These are phyloP conservation scores for Mesorhabditis belari DNA, from an alignment of 2,888 invertebrate species.

Conservation along the genomic window DNA sequence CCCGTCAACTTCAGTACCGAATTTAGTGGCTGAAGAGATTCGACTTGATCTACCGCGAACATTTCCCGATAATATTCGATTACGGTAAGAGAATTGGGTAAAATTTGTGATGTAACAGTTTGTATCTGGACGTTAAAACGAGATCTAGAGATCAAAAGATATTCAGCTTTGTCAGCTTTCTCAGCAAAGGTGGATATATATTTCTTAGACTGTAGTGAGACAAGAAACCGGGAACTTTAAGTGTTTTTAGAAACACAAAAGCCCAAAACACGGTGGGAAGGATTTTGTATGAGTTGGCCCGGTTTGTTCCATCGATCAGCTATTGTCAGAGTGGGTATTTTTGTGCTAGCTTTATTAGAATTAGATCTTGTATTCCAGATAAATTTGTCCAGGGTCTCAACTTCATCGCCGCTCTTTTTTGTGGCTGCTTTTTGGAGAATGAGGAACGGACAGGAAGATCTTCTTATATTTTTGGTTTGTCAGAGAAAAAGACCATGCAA, in stretches of 20 bases:
- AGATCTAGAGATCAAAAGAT: too few relatives aligned
- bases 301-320: constrained; percentile 25
- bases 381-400: neutral
- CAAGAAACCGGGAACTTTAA: too few relatives aligned
- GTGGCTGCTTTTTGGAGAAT: neutral
- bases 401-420: too few relatives aligned
- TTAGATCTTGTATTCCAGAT: too few relatives aligned
- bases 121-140: too few relatives aligned
- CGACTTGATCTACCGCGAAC: constrained; percentile 30
- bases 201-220: too few relatives aligned
- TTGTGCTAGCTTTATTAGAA: too few relatives aligned
- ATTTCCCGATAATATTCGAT: constrained; percentile 27
- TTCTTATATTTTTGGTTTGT: neutral
- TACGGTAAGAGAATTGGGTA: constrained; percentile 11
- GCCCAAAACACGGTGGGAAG: constrained; percentile 18
- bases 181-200: neutral
- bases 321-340: constrained; percentile 25
- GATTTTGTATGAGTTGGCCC: constrained; percentile 22
- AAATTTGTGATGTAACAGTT: too few relatives aligned
- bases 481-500: neutral
- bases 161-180: neutral
- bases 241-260: too few relatives aligned
- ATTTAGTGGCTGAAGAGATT: constrained; percentile 23
- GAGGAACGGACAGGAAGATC: neutral
- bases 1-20: constrained; percentile 14